phyloP scores from a whole-genome alignment of 2,797 vertebrate genomes.

The Chelidonichthys spinosus region DNA sequence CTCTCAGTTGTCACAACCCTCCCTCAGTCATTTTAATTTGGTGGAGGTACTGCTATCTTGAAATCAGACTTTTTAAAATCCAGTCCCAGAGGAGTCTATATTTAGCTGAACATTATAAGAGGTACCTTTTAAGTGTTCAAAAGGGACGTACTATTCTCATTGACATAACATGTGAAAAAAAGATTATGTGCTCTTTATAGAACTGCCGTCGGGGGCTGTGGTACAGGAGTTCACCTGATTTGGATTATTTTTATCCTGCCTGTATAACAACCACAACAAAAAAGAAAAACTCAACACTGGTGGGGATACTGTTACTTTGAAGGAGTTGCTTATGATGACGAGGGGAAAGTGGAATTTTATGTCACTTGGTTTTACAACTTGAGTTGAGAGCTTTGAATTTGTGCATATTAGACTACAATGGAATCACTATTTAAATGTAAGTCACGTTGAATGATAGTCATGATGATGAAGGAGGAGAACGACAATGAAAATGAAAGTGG shows the following conservation, averaged over 20 bases:
- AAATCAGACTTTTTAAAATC: not conserved
- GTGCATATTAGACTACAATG: not conserved
- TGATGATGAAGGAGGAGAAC: not conserved
- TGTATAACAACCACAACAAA: not conserved
- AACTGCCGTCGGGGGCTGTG: not conserved
- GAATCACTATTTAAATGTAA: not conserved
- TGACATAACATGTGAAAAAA: not conserved
- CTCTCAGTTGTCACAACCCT: not conserved
- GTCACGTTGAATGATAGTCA: not conserved
- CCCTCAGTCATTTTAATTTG: not conserved
- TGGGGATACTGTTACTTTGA: not conserved
- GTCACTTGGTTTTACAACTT: not conserved
- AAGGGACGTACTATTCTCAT: not conserved
- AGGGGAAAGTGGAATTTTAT: not conserved
- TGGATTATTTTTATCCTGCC: not conserved
- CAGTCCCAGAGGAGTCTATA: not conserved
- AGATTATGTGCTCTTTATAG: not conserved
- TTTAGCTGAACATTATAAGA: not conserved
- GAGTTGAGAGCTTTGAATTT: not conserved
- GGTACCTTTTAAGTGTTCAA: not conserved
- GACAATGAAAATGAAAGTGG: not conserved
- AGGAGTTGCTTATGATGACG: not conserved
- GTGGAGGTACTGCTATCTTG: not conserved
- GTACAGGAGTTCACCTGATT: not conserved
- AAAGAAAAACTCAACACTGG: not conserved